A percentile compares a stretch with the other conserved stretches of the same genome.
These are phyloP conservation scores for Umimayanthus chanpuru DNA, from an alignment of 92 coral and sea anemone genomes.

Conservation along the genomic window DNA sequence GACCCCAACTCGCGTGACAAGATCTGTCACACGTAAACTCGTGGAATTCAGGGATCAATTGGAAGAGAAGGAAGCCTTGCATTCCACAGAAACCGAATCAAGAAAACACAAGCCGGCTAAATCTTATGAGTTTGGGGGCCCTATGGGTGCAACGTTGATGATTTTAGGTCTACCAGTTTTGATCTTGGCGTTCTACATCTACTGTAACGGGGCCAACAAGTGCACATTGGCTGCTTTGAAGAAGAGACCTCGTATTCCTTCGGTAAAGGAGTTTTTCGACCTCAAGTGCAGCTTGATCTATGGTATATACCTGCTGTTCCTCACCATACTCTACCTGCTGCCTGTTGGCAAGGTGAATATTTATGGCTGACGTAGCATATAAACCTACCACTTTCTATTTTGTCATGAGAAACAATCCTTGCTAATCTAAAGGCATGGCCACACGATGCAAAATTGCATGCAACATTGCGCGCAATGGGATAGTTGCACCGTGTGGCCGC, in stretches of 20 bases:
- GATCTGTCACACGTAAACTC: conserved; percentile 83
- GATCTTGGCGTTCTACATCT: conserved; percentile 68
- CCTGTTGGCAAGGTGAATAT: conserved; percentile 92
- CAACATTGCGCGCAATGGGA: too few species aligned
- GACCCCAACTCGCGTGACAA: conserved; percentile 71
- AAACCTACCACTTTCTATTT: too few species aligned
- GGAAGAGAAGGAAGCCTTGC: conserved; percentile 85
- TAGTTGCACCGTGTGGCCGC: too few species aligned
- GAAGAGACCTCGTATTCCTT: conserved; percentile 40
- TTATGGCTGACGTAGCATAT: too few species aligned
- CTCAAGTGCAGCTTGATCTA: conserved; percentile 66
- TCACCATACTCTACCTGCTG: conserved; percentile 70
- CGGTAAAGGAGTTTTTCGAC: conserved; percentile 61
- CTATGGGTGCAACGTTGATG: conserved; percentile 74
- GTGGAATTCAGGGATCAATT: too few species aligned
- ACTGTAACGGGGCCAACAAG: conserved; percentile 56
- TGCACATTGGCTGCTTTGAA: conserved; percentile 61
- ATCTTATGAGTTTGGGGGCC: conserved; percentile 91
- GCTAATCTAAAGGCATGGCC: too few species aligned
- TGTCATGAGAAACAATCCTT: too few species aligned
- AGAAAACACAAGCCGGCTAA: conserved; percentile 49
- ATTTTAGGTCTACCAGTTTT: conserved; percentile 75
- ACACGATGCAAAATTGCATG: too few species aligned
- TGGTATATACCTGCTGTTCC: conserved; percentile 76
- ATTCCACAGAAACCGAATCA: conserved; percentile 56